phyloP scores from a whole-genome alignment of 1,140 invertebrate genomes.

The Drosophila punjabiensis region DNA sequence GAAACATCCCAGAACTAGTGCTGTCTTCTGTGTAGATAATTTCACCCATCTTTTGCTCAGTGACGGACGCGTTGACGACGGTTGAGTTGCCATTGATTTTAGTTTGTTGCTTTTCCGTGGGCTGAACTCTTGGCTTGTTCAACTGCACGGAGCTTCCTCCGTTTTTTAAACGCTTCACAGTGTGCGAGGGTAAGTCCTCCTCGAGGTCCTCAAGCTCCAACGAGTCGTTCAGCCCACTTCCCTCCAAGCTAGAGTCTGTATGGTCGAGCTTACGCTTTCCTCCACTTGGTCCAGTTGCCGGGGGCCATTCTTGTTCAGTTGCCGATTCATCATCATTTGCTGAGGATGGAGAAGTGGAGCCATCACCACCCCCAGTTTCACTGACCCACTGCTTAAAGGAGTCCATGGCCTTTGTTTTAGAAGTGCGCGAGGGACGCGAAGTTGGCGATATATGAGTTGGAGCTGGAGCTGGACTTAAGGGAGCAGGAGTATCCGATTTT shows the following conservation, averaged over 20 bases:
- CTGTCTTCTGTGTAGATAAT: conserved; percentile 82
- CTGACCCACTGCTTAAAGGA: conserved; percentile 92
- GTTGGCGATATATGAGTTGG: conserved; percentile 55
- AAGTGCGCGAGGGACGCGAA: conserved; percentile 90
- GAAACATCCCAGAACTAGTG: conserved; percentile 77
- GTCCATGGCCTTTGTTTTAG: conserved; percentile 92
- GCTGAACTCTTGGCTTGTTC: conserved; percentile 65
- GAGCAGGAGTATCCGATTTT: conserved; percentile 19
- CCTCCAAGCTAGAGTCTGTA: conserved; percentile 69
- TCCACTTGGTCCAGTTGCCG: conserved; percentile 27
- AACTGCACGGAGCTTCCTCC: conserved; percentile 80
- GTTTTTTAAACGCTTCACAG: conserved; percentile 82
- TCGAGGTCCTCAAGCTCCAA: conserved; percentile 77
- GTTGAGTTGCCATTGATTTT: conserved; percentile 68
- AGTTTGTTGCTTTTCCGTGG: conserved; percentile 41
- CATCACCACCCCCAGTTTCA: conserved; percentile 58
- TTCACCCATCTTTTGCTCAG: conserved; percentile 73
- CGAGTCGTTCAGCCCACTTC: conserved; percentile 66
- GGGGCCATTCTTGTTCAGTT: conserved; percentile 73
- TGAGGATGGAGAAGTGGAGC: conserved; percentile 65
- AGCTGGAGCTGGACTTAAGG: conserved; percentile 48
- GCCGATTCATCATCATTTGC: conserved; percentile 69
- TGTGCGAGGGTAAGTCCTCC: conserved; percentile 78
- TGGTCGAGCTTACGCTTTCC: conserved; percentile 81
- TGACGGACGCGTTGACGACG: conserved; percentile 9